phyloP scores from a whole-genome alignment of 1,140 invertebrate genomes.

The Sogatella furcifera region DNA sequence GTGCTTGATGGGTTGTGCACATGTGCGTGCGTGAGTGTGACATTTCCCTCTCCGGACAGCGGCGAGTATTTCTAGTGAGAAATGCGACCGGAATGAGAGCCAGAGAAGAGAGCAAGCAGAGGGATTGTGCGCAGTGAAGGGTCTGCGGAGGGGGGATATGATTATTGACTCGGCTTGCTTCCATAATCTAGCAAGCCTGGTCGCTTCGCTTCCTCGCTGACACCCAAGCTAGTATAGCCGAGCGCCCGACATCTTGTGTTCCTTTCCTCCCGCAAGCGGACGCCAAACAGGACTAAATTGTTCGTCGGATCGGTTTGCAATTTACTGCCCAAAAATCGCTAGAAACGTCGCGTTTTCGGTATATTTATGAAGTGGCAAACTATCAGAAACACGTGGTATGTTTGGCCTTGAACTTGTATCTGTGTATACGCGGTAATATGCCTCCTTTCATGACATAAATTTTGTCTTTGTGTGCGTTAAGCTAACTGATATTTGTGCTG shows the following conservation, averaged over 20 bases:
- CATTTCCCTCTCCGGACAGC: neutral
- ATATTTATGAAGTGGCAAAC: neutral
- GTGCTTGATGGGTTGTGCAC: too few relatives aligned
- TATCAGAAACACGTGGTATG: neutral
- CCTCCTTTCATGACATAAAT: neutral
- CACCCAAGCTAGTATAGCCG: neutral
- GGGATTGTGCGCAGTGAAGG: slow-evolving; percentile 3
- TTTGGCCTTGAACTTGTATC: neutral
- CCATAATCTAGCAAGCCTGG: slow-evolving; percentile 3
- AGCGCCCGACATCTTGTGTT: slow-evolving; percentile 1
- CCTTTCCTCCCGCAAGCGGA: neutral
- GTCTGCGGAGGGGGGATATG: neutral
- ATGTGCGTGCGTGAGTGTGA: too few relatives aligned
- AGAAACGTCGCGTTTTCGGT: neutral
- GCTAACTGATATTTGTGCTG: neutral
- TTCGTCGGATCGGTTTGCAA: too few relatives aligned
- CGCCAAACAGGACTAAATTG: neutral
- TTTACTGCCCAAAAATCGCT: neutral
- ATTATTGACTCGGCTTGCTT: slow-evolving; percentile 4
- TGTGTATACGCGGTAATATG: neutral
- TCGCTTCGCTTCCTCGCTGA: slow-evolving; percentile 1
- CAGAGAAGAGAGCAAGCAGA: neutral
- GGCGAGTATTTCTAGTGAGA: slow-evolving; percentile 2
- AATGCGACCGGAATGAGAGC: slow-evolving; percentile 1
- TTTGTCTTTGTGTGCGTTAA: neutral